Evolutionary conservation across 2,797 vertebrate genomes (phyloP), one percentile per base, ranked within the genome.

Genomic region (Calcarius lapponicus): DNA sequence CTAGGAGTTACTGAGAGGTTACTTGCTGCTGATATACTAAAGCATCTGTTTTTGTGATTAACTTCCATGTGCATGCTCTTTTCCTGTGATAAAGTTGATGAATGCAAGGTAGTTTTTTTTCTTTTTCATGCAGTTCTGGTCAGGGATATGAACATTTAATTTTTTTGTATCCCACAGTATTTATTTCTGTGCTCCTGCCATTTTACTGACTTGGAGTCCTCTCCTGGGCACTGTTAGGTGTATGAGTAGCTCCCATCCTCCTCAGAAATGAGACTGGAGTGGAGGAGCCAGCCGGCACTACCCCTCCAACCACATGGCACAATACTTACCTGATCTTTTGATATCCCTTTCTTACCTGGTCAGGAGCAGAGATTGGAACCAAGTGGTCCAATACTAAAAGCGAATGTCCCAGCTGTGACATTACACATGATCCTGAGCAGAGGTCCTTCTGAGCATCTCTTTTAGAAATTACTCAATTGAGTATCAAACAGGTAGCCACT

Each of bases 321-420:
- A 71, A 12, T 16, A 11, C 11, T 71, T 7, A 12, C 1, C 50
- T 47, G 31, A 22, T n/a, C 7, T 11, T 64, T 36, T 57, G 14
- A 13, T 17, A 70, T 31, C 25, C 26, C 13, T 81, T 81, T 57
- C 43, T 34, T 45, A 18, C 45, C 36, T 56, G 47, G 8, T 42
- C 18, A 43, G 64, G 62, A 90, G 51, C 36, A 91, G 47, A 80
- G 62, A 32, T n/a, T 54, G 43, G 58, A 76, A 62, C 13, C 47
- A 81, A 32, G 13, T 29, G n/a, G 9, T 53, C 40, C 26, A 58
- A 5, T n/a, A 71, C 25, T 18, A n/a, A 40, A 75, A 71, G 20
- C 2, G 2, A 64, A 64, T 20, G 10, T 45, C 22, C 25, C 57
- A 78, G 1, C 16, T 0, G 0, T 12, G 57, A 28, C 11, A 20